These are phyloP conservation scores for Scophthalmus maximus DNA, from an alignment of 2,113 vertebrate genomes.

Conservation along the genomic window DNA sequence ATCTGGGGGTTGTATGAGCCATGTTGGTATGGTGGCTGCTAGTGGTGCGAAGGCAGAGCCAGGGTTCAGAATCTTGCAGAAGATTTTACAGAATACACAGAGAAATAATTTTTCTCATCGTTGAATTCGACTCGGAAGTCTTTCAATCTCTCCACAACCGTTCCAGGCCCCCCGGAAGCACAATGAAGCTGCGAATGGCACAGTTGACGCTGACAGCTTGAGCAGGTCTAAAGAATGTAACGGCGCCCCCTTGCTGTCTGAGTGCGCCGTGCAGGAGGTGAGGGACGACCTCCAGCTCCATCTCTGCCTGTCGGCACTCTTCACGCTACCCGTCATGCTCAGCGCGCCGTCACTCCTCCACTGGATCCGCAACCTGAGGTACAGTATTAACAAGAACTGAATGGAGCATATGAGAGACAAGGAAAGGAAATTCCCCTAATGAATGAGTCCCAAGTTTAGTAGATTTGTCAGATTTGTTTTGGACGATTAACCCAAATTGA, in stretches of 20 bases:
- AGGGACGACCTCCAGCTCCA: conserved; percentile 89
- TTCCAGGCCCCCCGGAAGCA: conserved; percentile 72
- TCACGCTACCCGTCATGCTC: conserved; percentile 87
- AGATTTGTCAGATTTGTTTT: not conserved
- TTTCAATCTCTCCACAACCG: not conserved
- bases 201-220: not conserved
- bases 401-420: too few species aligned
- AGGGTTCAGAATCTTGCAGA: not conserved
- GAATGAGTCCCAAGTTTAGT: too few species aligned
- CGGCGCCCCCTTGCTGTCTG: conserved; percentile 63
- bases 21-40: not conserved
- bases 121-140: not conserved
- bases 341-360: conserved; percentile 90
- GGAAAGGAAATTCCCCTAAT: too few species aligned
- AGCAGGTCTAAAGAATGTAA: conserved; percentile 55
- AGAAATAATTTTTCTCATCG: not conserved
- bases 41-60: not conserved
- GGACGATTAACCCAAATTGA: not conserved
- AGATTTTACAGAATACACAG: not conserved
- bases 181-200: conserved; percentile 62
- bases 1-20: not conserved
- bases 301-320: conserved; percentile 84
- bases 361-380: conserved; percentile 95
- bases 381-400: conserved; percentile 8
- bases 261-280: conserved; percentile 75